Percentiles rank a stretch among this genome's conserved stretches.
Evolutionary conservation across 2,888 invertebrate species (phyloP).

Genomic region (Netelia fuscicornis): DNA sequence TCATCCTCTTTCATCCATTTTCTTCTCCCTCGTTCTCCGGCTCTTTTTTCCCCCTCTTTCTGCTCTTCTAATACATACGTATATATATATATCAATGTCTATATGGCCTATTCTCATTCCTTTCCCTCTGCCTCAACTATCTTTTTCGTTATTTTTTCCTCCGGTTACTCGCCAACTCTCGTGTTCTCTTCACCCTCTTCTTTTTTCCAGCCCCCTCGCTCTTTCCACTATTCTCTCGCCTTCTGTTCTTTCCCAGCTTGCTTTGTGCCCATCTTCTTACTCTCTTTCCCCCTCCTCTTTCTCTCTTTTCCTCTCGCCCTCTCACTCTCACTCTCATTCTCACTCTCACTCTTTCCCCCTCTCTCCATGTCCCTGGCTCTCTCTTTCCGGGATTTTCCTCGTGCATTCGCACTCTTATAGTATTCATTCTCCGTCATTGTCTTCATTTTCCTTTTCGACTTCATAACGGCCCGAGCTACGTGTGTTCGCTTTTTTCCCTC

Average conservation of each 20-base stretch:
- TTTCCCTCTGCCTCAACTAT: background rate
- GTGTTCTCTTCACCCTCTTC: constrained; percentile 9
- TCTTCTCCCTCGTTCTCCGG: constrained; percentile 13
- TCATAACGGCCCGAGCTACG: constrained; percentile 20
- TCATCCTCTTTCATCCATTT: constrained; percentile 44
- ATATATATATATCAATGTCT: background rate
- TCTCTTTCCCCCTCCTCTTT: background rate
- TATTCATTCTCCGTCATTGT: constrained; percentile 47
- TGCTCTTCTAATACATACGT: background rate
- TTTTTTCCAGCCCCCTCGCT: background rate
- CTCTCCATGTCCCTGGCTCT: background rate
- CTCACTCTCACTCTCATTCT: background rate
- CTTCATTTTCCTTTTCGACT: constrained; percentile 37
- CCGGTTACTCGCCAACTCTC: constrained; percentile 20
- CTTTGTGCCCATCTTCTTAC: background rate
- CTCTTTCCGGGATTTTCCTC: constrained; percentile 17
- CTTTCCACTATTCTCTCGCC: constrained; percentile 8
- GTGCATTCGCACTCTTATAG: constrained; percentile 11
- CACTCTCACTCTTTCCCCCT: constrained; percentile 2
- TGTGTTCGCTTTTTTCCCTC: background rate
- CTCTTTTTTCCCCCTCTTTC: constrained; percentile 5
- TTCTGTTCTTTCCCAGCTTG: constrained; percentile 9
- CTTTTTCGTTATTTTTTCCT: constrained; percentile 51
- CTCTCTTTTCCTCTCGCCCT: background rate
- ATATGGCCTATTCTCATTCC: constrained; percentile 14